Percentiles rank a stretch among this genome's conserved stretches.
Evolutionary conservation across 2,113 vertebrate genomes (phyloP).

Genomic region (Caretta caretta): DNA sequence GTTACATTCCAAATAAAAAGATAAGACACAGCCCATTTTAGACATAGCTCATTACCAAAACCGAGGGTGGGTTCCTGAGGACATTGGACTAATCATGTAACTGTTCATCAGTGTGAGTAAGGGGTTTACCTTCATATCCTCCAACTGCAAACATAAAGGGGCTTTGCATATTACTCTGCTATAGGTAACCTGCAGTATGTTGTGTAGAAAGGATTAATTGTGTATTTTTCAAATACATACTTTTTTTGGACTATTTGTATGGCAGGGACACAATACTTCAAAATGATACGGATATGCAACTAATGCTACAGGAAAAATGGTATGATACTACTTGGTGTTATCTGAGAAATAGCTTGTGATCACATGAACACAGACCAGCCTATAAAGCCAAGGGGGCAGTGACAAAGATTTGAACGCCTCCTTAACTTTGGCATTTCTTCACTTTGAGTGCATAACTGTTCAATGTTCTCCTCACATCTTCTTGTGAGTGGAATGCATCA

Average conservation of each 20-base stretch:
- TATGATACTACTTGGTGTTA: neutral
- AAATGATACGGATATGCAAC: neutral
- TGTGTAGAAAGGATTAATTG: neutral
- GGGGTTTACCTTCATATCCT: neutral
- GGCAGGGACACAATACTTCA: neutral
- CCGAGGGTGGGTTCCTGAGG: neutral
- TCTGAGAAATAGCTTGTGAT: neutral
- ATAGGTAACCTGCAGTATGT: neutral
- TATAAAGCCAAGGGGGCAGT: neutral
- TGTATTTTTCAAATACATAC: fast-evolving
- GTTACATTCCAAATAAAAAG: neutral
- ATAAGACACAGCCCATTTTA: neutral
- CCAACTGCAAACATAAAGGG: neutral
- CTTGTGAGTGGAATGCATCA: neutral
- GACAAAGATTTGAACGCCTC: neutral
- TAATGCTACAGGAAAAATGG: neutral
- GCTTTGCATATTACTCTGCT: neutral
- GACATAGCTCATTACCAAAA: neutral
- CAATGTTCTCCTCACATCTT: neutral
- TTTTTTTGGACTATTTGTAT: neutral
- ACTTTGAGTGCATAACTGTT: neutral
- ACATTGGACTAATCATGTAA: neutral
- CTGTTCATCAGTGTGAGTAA: neutral
- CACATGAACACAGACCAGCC: neutral
- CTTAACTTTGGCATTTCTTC: neutral